A percentile compares a stretch with the other conserved stretches of the same genome.
Evolutionary conservation across 2,113 vertebrate species (phyloP).

Genomic region (Spheniscus mendiculus): DNA sequence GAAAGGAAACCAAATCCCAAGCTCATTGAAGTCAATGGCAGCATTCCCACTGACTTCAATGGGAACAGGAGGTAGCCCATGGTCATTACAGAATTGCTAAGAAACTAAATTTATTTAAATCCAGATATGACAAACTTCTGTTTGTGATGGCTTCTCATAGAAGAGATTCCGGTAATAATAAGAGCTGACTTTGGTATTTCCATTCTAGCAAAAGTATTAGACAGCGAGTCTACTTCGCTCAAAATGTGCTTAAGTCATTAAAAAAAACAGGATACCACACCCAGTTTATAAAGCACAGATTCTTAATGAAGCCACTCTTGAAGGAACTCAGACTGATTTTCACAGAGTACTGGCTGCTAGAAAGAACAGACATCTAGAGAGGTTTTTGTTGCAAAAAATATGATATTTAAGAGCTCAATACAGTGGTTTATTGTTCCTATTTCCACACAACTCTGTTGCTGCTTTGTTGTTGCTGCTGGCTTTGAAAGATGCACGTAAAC

Average conservation of each 20-base stretch:
- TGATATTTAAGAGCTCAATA: background rate
- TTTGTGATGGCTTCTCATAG: background rate
- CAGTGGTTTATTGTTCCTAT: background rate
- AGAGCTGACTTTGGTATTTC: conserved; percentile 30
- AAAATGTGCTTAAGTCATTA: conserved; percentile 43
- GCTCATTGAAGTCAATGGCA: background rate
- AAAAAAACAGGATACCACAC: conserved; percentile 12
- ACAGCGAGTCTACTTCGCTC: background rate
- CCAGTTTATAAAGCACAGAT: conserved; percentile 7
- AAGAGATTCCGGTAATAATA: background rate
- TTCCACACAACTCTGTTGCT: background rate
- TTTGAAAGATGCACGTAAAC: background rate
- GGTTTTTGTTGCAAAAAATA: background rate
- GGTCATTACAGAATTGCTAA: background rate
- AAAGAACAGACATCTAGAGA: background rate
- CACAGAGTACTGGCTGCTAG: background rate
- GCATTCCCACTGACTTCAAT: background rate
- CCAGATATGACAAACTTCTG: background rate
- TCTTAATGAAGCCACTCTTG: conserved; percentile 9
- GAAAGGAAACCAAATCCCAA: background rate
- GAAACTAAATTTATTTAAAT: conserved; percentile 8
- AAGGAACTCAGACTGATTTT: background rate
- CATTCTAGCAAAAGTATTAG: conserved; percentile 18
- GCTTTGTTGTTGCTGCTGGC: background rate
- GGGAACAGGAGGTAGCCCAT: background rate